These are phyloP conservation scores for Pseudolycoriella hygida DNA, from an alignment of 2,888 invertebrate genomes.

Conservation along the genomic window DNA sequence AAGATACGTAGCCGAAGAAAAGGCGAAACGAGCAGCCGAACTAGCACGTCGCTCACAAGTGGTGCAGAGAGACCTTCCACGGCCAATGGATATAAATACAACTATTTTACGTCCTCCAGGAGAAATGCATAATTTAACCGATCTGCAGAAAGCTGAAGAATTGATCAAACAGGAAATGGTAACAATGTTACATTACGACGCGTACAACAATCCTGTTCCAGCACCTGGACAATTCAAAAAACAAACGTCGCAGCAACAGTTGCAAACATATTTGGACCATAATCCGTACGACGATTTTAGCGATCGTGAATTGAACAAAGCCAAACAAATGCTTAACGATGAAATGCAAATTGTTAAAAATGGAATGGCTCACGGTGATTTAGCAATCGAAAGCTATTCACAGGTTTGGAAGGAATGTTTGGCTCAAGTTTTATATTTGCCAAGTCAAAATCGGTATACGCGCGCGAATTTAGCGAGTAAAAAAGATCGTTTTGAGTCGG, in stretches of 20 bases:
- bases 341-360: slow-evolving; percentile 84
- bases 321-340: slow-evolving; percentile 44
- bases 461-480: slow-evolving; percentile 88
- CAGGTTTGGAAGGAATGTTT: slow-evolving; percentile 97
- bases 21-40: slow-evolving; percentile 38
- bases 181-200: slow-evolving; percentile 84
- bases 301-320: slow-evolving; percentile 45
- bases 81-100: slow-evolving; percentile 73
- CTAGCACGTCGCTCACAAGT: slow-evolving; percentile 64
- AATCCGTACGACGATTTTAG: slow-evolving; percentile 65
- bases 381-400: slow-evolving; percentile 77
- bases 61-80: slow-evolving; percentile 68
- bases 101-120: slow-evolving; percentile 60
- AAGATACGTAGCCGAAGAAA: slow-evolving; percentile 44
- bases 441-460: slow-evolving; percentile 82
- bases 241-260: slow-evolving; percentile 30
- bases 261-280: slow-evolving; percentile 67
- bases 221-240: slow-evolving; percentile 19
- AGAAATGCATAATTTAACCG: slow-evolving; percentile 59
- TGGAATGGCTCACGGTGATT: slow-evolving; percentile 91
- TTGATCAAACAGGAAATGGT: slow-evolving; percentile 93
- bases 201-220: slow-evolving; percentile 53
- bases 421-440: slow-evolving; percentile 78
- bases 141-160: slow-evolving; percentile 90
- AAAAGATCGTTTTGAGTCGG: slow-evolving; percentile 87